phyloP scores from a whole-genome alignment of 2,797 vertebrate species.

The Tragopan temminckii region DNA sequence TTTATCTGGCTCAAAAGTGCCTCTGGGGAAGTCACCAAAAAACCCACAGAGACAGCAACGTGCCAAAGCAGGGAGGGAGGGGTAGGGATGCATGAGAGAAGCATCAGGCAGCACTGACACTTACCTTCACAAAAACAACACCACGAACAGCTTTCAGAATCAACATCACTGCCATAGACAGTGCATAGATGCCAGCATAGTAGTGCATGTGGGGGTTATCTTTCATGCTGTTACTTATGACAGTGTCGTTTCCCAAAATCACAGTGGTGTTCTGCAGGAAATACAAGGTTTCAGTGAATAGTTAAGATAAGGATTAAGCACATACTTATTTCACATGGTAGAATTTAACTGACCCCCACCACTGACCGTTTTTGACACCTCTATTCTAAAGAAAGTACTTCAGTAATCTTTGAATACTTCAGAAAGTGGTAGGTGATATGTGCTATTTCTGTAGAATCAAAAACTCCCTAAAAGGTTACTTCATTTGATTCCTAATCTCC shows the following conservation, averaged over 20 bases:
- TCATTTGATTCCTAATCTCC: not conserved
- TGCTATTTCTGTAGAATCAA: not conserved
- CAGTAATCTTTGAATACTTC: not conserved
- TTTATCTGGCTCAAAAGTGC: not conserved
- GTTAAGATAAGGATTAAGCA: not conserved
- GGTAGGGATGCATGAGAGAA: not conserved
- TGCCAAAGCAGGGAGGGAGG: not conserved
- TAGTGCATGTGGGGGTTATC: constrained; percentile 92
- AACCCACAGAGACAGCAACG: not conserved
- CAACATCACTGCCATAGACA: constrained; percentile 93
- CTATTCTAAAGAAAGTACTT: not conserved
- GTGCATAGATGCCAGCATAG: constrained; percentile 89
- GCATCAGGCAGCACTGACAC: not conserved
- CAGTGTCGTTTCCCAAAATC: constrained; percentile 83
- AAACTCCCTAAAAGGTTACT: not conserved
- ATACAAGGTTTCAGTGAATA: not conserved
- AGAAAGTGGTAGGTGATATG: not conserved
- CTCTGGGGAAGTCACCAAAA: not conserved
- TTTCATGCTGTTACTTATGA: constrained; percentile 89
- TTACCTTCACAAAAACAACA: constrained; percentile 92
- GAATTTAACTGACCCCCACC: not conserved
- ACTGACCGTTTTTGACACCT: not conserved
- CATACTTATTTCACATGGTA: fast-evolving
- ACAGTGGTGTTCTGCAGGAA: constrained; percentile 86
- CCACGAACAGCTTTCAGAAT: constrained; percentile 90